These are phyloP conservation scores for Mionectes olivaceus DNA, from an alignment of 2,797 vertebrate genomes.

Conservation along the genomic window DNA sequence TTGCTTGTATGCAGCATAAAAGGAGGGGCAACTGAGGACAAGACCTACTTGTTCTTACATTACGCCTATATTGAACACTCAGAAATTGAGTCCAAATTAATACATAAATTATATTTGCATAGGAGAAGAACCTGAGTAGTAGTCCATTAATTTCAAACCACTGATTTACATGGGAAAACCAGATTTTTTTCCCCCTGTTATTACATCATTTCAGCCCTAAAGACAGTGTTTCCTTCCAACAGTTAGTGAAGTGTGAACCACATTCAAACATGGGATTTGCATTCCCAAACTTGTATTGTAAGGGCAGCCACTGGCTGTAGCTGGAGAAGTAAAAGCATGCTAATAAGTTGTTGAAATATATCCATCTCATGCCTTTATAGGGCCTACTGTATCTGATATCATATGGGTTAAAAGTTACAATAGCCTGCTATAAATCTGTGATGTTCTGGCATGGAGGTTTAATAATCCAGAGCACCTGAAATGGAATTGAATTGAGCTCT, in stretches of 20 bases:
- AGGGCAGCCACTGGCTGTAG: background rate
- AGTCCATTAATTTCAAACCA: background rate
- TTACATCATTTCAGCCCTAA: background rate
- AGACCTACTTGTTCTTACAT: background rate
- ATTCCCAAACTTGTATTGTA: background rate
- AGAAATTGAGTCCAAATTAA: background rate
- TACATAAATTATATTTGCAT: background rate
- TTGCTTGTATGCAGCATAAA: background rate
- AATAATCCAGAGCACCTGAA: background rate
- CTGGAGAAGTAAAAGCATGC: background rate
- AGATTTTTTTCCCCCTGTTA: accelerated
- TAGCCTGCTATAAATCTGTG: background rate
- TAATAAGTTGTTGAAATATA: background rate
- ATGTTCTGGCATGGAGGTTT: background rate
- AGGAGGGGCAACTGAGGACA: background rate
- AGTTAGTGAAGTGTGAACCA: background rate
- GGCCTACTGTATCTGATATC: background rate
- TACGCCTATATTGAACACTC: background rate
- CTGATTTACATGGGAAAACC: background rate
- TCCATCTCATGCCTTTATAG: background rate
- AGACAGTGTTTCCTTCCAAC: background rate
- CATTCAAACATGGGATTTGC: background rate
- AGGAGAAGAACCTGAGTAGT: background rate
- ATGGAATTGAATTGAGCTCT: background rate
- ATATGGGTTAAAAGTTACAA: background rate